These are phyloP conservation scores for Rhombomys opimus DNA, from an alignment of 2,113 vertebrate genomes.

Conservation along the genomic window DNA sequence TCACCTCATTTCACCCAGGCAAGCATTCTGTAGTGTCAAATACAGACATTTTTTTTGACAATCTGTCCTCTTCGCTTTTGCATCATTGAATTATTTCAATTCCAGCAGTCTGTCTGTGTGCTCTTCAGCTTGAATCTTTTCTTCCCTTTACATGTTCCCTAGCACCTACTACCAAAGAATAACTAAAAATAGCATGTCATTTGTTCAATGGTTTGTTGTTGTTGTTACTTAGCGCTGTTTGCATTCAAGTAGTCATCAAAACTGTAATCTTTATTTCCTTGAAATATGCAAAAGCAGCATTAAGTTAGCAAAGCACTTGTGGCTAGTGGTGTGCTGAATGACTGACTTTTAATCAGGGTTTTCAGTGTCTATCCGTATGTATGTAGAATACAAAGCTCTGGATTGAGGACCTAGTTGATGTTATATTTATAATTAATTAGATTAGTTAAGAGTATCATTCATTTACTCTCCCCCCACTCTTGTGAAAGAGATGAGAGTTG, in stretches of 20 bases:
- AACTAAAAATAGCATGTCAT: neutral
- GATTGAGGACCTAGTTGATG: conserved; percentile 5
- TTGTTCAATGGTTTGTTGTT: neutral
- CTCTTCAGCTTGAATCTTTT: conserved; percentile 25
- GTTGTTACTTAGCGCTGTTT: neutral
- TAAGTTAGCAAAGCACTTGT: neutral
- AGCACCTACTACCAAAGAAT: conserved; percentile 46
- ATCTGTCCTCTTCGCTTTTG: conserved; percentile 67
- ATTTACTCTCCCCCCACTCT: neutral
- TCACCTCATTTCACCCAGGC: conserved; percentile 76
- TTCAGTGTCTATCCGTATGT: neutral
- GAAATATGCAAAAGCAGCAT: neutral
- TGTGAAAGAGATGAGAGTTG: neutral
- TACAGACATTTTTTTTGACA: conserved; percentile 63
- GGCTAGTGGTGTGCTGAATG: neutral
- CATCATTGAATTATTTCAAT: conserved; percentile 71
- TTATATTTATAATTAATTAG: conserved; percentile 41
- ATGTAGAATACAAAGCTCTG: conserved; percentile 18
- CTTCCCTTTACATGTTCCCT: conserved; percentile 54
- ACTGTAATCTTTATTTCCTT: neutral
- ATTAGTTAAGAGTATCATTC: neutral
- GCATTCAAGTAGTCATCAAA: neutral
- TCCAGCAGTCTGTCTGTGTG: conserved; percentile 68
- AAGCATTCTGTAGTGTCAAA: conserved; percentile 59
- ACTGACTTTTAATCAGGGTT: conserved; percentile 3